Evolutionary conservation across 64 coral and sea anemone genomes (phyloP).

Genomic region (Dendrophyllia cribrosa): DNA sequence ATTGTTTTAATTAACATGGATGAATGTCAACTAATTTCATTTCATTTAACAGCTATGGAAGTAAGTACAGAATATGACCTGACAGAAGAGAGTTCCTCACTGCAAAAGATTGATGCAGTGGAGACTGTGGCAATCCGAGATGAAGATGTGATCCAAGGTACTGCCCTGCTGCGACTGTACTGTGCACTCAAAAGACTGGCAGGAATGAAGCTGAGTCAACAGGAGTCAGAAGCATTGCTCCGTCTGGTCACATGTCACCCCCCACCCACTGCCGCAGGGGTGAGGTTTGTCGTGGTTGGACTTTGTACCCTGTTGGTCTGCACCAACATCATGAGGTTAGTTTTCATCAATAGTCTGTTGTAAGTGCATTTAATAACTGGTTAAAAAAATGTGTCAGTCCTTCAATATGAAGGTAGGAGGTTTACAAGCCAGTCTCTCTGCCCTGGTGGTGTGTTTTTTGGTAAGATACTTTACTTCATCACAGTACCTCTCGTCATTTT

Average conservation of each 20-base stretch:
- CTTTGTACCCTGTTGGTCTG: conserved; percentile 81
- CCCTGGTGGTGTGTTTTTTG: too few relatives aligned
- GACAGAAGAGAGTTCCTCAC: conserved; percentile 67
- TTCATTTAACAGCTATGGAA: conserved; percentile 78
- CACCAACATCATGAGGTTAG: conserved; percentile 69
- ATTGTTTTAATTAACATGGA: background rate
- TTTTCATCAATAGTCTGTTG: background rate
- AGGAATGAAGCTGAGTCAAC: conserved; percentile 85
- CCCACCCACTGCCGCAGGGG: conserved; percentile 87
- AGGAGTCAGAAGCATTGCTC: conserved; percentile 86
- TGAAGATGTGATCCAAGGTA: conserved; percentile 80
- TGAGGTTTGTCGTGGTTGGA: conserved; percentile 89
- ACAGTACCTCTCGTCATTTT: too few relatives aligned
- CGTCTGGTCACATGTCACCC: conserved; percentile 89
- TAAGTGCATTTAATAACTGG: too few relatives aligned
- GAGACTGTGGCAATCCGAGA: conserved; percentile 80
- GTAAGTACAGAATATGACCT: conserved; percentile 95
- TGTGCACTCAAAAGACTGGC: conserved; percentile 89
- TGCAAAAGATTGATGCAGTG: conserved; percentile 31
- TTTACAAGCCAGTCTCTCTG: too few relatives aligned
- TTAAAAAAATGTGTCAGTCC: too few relatives aligned
- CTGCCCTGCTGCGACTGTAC: conserved; percentile 83
- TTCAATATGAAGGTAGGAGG: too few relatives aligned
- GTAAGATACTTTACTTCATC: too few relatives aligned
- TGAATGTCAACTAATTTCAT: background rate